Evolutionary conservation across 2,797 vertebrate genomes (phyloP).

Genomic region (Pagetopsis macropterus): DNA sequence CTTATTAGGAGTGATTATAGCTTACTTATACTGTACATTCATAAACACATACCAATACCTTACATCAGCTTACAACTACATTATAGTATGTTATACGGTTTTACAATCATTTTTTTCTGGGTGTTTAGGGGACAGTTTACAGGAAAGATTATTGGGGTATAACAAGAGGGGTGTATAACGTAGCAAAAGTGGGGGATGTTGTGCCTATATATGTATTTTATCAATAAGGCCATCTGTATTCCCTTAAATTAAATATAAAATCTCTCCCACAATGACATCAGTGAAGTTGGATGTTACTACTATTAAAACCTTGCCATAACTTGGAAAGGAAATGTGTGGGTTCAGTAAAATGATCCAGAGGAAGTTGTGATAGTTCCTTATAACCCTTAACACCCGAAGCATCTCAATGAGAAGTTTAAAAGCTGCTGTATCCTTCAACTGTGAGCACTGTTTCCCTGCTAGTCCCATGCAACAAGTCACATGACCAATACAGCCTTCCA

Average conservation of each 20-base stretch:
- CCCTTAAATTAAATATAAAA: background rate
- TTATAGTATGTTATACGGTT: background rate
- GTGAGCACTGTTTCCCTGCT: slow-evolving; percentile 2
- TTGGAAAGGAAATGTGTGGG: background rate
- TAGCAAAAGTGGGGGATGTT: background rate
- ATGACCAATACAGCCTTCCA: slow-evolving; percentile 47
- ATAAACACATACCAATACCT: background rate
- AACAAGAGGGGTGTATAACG: no score
- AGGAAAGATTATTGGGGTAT: background rate
- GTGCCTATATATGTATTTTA: background rate
- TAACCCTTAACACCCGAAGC: background rate
- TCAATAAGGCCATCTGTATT: background rate
- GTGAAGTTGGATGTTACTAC: background rate
- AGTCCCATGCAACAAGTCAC: slow-evolving; percentile 58
- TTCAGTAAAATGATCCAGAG: background rate
- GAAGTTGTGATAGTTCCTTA: no score
- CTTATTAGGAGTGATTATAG: background rate
- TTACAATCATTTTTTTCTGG: background rate
- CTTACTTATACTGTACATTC: background rate
- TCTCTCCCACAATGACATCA: background rate
- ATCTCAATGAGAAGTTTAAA: background rate
- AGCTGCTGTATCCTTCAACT: slow-evolving; percentile 12
- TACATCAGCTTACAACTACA: background rate
- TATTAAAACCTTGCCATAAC: background rate
- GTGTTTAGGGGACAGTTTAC: background rate